Evolutionary conservation across 2,888 invertebrate species (phyloP).

Genomic region (Netelia virgata): DNA sequence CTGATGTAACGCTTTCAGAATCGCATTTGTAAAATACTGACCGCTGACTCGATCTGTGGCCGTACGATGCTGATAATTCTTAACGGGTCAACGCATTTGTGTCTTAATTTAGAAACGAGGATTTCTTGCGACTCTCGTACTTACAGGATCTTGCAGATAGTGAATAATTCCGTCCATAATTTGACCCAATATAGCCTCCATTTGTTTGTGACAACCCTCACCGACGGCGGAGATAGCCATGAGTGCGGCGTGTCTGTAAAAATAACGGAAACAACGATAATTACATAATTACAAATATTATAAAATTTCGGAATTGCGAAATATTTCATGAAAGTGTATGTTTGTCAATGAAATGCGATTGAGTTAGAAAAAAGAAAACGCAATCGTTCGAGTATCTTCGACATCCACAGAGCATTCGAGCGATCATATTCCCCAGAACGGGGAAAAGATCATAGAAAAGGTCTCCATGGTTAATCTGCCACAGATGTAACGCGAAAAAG

Average conservation of each 20-base stretch:
- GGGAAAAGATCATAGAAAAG: slow-evolving; percentile 65
- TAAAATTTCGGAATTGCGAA: not conserved
- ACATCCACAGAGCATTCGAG: slow-evolving; percentile 52
- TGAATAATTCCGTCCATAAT: slow-evolving; percentile 96
- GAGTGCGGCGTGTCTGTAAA: slow-evolving; percentile 94
- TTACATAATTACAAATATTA: slow-evolving; percentile 18
- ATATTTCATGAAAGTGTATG: slow-evolving; percentile 14
- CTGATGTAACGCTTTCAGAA: slow-evolving; percentile 78
- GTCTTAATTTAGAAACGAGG: slow-evolving; percentile 33
- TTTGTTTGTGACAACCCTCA: slow-evolving; percentile 99
- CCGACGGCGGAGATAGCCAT: slow-evolving; percentile 99
- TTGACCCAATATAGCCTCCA: slow-evolving; percentile 97
- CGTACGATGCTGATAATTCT: slow-evolving; percentile 25
- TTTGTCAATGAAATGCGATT: slow-evolving; percentile 54
- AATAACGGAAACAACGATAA: slow-evolving; percentile 9
- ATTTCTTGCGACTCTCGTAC: slow-evolving; percentile 80
- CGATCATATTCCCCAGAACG: slow-evolving; percentile 73
- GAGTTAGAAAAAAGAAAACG: slow-evolving; percentile 9
- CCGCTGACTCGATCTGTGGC: slow-evolving; percentile 80
- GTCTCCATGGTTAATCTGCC: slow-evolving; percentile 76
- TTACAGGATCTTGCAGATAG: slow-evolving; percentile 93
- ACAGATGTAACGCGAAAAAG: slow-evolving; percentile 80
- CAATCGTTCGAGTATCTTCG: slow-evolving; percentile 44
- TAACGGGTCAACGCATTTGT: not conserved
- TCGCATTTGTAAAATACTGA: slow-evolving; percentile 70